Conservation (phyloP, 2,113 vertebrate species). For the Forbesichthys papilliferus region DNA sequence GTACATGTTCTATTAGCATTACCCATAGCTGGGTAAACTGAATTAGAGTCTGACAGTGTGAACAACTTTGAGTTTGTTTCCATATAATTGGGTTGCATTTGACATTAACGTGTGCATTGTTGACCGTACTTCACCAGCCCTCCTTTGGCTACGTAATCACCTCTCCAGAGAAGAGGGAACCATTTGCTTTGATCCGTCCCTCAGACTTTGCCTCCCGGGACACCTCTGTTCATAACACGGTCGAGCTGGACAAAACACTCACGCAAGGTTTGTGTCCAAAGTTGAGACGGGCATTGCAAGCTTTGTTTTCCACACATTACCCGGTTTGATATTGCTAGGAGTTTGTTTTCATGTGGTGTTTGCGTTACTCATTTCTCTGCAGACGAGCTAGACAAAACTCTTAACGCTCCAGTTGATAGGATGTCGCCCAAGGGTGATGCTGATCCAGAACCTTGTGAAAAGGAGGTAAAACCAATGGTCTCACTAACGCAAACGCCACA, state of each 20-base stretch:
- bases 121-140: constrained; percentile 73
- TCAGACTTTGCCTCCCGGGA: constrained; percentile 70
- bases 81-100: background rate
- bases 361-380: constrained; percentile 8
- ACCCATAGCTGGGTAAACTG: too few species aligned
- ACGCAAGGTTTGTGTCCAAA: constrained; percentile 72
- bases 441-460: constrained; percentile 36
- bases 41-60: too few species aligned
- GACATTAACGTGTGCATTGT: background rate
- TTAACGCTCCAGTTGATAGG: constrained; percentile 56
- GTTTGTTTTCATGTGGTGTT: background rate
- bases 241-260: constrained; percentile 70
- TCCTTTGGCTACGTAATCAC: constrained; percentile 95
- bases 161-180: constrained; percentile 90
- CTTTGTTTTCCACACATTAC: background rate
- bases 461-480: constrained; percentile 29
- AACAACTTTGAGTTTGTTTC: background rate
- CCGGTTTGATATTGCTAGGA: background rate
- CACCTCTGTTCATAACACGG: constrained; percentile 52
- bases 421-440: constrained; percentile 51
- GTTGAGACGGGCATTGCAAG: background rate
- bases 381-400: constrained; percentile 78
- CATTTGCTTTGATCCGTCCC: constrained; percentile 83
- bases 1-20: too few species aligned
- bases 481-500: background rate